A percentile compares a stretch with the other conserved stretches of the same genome.
These are phyloP conservation scores for Gasteruption jaculator DNA, from an alignment of 2,888 invertebrate genomes.

Conservation along the genomic window DNA sequence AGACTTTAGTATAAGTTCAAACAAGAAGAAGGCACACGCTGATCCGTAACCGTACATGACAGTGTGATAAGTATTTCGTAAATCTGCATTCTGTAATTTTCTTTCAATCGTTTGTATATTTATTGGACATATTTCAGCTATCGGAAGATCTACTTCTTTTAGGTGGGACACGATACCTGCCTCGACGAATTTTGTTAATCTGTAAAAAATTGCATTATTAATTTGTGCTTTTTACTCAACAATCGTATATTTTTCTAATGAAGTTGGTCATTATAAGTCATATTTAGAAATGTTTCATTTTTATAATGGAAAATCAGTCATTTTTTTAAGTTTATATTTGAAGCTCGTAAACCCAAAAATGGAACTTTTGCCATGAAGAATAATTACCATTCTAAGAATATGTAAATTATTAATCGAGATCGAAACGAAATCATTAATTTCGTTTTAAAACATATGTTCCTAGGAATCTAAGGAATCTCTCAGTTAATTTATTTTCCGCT, in stretches of 20 bases:
- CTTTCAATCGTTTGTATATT: slow-evolving; percentile 77
- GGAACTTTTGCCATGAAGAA: too few species aligned
- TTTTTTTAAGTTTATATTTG: too few species aligned
- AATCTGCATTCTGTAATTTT: slow-evolving; percentile 70
- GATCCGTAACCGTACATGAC: slow-evolving; percentile 67
- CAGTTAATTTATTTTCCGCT: too few species aligned
- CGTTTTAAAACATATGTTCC: too few species aligned
- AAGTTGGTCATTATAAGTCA: too few species aligned
- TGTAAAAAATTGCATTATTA: slow-evolving; percentile 43
- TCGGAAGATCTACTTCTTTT: slow-evolving; percentile 62
- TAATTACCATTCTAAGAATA: neutral
- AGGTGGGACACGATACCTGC: slow-evolving; percentile 71
- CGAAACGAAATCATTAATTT: too few species aligned
- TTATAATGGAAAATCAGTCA: too few species aligned
- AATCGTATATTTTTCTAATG: too few species aligned
- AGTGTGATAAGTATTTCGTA: slow-evolving; percentile 75
- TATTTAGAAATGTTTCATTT: too few species aligned
- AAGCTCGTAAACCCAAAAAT: too few species aligned
- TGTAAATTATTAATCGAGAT: neutral
- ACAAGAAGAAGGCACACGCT: slow-evolving; percentile 62
- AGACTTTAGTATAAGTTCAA: slow-evolving; percentile 55
- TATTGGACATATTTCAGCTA: slow-evolving; percentile 75
- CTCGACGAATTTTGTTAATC: slow-evolving; percentile 67
- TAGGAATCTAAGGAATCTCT: too few species aligned
- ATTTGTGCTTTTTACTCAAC: neutral